Percentiles rank a stretch among this genome's conserved stretches.
Evolutionary conservation across 2,888 invertebrate species (phyloP).

Genomic region (Eubasilissa splendida): DNA sequence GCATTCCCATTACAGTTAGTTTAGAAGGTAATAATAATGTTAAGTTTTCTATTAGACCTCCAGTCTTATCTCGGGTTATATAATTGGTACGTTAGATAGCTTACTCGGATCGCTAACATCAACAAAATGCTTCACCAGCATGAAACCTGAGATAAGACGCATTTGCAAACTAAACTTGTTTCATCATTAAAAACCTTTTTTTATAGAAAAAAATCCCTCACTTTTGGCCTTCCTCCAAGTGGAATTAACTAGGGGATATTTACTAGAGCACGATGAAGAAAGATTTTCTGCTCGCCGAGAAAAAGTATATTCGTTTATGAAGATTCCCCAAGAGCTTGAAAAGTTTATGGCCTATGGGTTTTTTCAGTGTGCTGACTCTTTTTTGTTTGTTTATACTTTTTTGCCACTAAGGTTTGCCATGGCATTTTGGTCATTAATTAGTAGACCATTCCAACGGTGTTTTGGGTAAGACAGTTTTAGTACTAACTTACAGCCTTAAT

Average conservation of each 20-base stretch:
- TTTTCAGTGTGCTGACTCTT: conserved; percentile 96
- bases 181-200: background rate
- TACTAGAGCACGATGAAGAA: conserved; percentile 95
- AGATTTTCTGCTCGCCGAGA: conserved; percentile 94
- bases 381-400: conserved; percentile 97
- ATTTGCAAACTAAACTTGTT: no score
- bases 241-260: conserved; percentile 93
- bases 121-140: no score
- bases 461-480: conserved; percentile 74
- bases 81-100: no score
- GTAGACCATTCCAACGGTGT: conserved; percentile 81
- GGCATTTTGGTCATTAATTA: conserved; percentile 87
- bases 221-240: conserved; percentile 83
- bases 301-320: conserved; percentile 97
- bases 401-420: conserved; percentile 93
- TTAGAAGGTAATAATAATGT: no score
- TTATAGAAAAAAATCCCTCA: conserved; percentile 66
- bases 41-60: no score
- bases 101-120: no score
- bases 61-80: no score
- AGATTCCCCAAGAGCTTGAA: conserved; percentile 93
- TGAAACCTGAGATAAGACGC: no score
- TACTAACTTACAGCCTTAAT: background rate
- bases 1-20: no score
- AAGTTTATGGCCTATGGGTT: conserved; percentile 95